Evolutionary conservation across 1,140 invertebrate genomes (phyloP).

Genomic region (Zophobas atratus): DNA sequence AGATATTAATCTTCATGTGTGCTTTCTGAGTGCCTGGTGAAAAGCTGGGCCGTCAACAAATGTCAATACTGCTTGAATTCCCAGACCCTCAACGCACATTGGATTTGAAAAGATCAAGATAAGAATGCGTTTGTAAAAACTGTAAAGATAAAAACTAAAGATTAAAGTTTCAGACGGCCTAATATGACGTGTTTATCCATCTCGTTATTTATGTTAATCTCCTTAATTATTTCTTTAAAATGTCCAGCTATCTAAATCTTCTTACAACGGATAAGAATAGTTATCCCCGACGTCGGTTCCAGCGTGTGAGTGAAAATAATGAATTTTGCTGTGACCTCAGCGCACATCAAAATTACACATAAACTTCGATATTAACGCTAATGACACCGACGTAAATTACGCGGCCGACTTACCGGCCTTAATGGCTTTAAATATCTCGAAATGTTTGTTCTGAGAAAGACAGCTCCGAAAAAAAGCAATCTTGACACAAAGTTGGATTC

Average conservation of each 20-base stretch:
- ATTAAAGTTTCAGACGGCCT: conserved; percentile 33
- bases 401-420: conserved; percentile 25
- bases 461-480: conserved; percentile 2
- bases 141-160: conserved; percentile 34
- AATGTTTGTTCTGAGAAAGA: conserved; percentile 37
- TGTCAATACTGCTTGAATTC: conserved; percentile 6
- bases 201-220: conserved; percentile 41
- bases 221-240: conserved; percentile 40
- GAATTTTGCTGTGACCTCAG: conserved; percentile 25
- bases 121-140: conserved; percentile 34
- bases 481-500: conserved; percentile 32
- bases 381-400: conserved; percentile 33
- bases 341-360: conserved; percentile 28
- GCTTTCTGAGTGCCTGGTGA: not conserved
- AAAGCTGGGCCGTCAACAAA: not conserved
- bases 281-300: conserved; percentile 20
- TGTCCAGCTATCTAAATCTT: conserved; percentile 37
- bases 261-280: conserved; percentile 26
- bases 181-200: conserved; percentile 38
- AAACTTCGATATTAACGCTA: conserved; percentile 23
- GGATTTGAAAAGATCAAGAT: conserved; percentile 20
- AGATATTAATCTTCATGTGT: not conserved
- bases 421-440: conserved; percentile 20
- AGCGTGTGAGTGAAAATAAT: conserved; percentile 37
- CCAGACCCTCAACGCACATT: conserved; percentile 2